A percentile compares a stretch with the other conserved stretches of the same genome.
phyloP scores from a whole-genome alignment of 2,113 vertebrate species.

The Ursus arctos region DNA sequence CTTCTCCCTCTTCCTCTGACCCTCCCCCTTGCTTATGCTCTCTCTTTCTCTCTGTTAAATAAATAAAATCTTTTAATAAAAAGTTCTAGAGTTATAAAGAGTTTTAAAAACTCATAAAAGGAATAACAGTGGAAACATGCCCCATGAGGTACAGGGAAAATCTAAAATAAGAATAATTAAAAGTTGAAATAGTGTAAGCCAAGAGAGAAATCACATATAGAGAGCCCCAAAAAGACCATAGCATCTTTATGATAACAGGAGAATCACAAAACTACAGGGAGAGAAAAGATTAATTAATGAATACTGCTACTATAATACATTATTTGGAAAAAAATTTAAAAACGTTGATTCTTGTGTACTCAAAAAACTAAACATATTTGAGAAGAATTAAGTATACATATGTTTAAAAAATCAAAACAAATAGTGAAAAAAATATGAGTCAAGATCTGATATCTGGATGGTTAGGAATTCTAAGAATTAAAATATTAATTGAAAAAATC shows the following conservation, averaged over 20 bases:
- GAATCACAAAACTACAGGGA: neutral
- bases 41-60: too few species aligned
- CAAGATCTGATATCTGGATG: neutral
- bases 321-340: neutral
- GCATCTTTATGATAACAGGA: neutral
- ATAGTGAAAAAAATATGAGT: neutral
- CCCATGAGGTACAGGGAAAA: neutral
- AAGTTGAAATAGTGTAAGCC: neutral
- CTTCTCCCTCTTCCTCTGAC: too few species aligned
- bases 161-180: neutral
- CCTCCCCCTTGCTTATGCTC: too few species aligned
- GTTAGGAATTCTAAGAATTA: neutral
- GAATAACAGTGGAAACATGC: neutral
- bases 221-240: neutral
- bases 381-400: neutral
- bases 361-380: neutral
- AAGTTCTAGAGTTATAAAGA: neutral
- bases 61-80: too few species aligned
- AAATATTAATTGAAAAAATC: neutral
- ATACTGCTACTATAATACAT: neutral
- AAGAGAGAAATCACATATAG: neutral
- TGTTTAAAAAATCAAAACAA: neutral
- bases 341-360: neutral
- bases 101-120: neutral
- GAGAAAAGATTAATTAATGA: neutral